These are phyloP conservation scores for Pachyuromys duprasi DNA, from an alignment of 2,797 vertebrate species.

Conservation along the genomic window DNA sequence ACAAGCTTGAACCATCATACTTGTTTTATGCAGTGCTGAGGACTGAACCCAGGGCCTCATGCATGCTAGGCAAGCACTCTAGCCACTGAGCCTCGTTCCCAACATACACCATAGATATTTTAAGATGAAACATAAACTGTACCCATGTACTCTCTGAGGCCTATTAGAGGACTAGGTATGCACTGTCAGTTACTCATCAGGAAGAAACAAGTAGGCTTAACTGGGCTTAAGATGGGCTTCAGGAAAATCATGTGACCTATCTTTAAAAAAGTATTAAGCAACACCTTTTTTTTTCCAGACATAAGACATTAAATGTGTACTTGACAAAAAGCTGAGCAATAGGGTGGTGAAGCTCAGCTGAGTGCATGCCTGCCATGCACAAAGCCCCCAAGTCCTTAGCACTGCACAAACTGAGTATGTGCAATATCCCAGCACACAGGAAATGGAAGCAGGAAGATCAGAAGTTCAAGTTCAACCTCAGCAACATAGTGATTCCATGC, in stretches of 20 bases:
- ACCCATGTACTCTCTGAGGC: not conserved
- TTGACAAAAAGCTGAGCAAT: not conserved
- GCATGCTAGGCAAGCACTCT: not conserved
- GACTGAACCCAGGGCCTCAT: not conserved
- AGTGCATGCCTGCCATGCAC: not conserved
- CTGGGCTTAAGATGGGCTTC: not conserved
- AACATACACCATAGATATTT: not conserved
- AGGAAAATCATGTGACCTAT: not conserved
- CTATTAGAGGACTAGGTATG: fast-evolving
- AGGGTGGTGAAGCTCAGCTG: not conserved
- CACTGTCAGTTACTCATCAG: not conserved
- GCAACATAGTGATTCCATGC: not conserved
- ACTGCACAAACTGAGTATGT: not conserved
- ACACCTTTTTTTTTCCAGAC: not conserved
- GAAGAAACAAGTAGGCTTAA: not conserved
- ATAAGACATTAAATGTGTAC: too few relatives aligned
- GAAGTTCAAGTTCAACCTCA: not conserved
- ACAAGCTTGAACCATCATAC: not conserved
- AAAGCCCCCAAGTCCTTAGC: not conserved
- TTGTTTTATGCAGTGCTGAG: not conserved
- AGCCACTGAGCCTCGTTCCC: not conserved
- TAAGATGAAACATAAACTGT: not conserved
- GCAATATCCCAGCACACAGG: not conserved
- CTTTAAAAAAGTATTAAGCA: not conserved
- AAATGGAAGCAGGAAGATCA: not conserved